A percentile compares a stretch with the other conserved stretches of the same genome.
Conservation (phyloP, 2,113 vertebrate species). For the Periophthalmodon schlosseri region DNA sequence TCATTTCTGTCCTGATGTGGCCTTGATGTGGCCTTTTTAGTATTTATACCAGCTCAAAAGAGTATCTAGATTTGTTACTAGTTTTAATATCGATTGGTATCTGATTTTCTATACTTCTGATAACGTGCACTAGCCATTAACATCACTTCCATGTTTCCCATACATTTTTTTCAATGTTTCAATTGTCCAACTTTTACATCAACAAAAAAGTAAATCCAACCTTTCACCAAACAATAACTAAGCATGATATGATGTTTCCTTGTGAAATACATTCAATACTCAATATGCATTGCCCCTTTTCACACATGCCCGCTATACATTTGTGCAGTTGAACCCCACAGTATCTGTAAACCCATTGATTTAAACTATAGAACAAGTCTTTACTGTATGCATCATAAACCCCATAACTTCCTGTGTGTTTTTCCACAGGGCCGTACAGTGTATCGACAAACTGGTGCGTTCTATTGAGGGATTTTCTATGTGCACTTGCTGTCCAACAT, state of each 20-base stretch:
- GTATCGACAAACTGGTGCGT: slow-evolving; percentile 37
- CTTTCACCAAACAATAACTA: neutral
- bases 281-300: neutral
- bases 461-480: slow-evolving; percentile 30
- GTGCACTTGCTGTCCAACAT: slow-evolving; percentile 23
- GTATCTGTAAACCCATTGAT: neutral
- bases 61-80: too few species aligned
- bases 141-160: too few species aligned
- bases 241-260: too few species aligned
- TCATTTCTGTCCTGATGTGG: too few species aligned
- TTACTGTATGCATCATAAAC: neutral
- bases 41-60: too few species aligned
- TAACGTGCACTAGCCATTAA: too few species aligned
- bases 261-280: too few species aligned
- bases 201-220: neutral
- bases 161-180: too few species aligned
- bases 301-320: neutral
- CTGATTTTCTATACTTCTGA: too few species aligned
- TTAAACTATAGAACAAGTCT: neutral
- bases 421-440: slow-evolving; percentile 28
- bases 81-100: too few species aligned
- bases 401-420: slow-evolving; percentile 21
- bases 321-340: neutral
- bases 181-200: neutral
- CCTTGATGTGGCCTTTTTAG: too few species aligned